phyloP scores from a whole-genome alignment of 2,888 invertebrate genomes.

The Linnaemya vulpina region DNA sequence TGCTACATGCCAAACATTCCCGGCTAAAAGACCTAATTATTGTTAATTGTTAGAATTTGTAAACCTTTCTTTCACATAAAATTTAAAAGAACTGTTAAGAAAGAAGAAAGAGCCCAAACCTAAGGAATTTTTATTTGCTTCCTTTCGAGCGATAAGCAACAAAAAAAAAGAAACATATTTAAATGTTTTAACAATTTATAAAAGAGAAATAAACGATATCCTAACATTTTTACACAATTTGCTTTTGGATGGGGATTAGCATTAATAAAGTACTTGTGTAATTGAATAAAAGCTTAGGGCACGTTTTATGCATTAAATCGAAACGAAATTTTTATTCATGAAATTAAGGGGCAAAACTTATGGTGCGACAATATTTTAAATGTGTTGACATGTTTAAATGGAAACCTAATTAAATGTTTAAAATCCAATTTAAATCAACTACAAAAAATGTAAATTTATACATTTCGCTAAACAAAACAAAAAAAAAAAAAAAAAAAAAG shows the following conservation, averaged over 20 bases:
- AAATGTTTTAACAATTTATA: conserved; percentile 19
- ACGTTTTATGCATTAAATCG: conserved; percentile 60
- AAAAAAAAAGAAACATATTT: conserved; percentile 5
- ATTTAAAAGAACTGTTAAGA: conserved; percentile 15
- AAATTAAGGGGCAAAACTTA: conserved; percentile 35
- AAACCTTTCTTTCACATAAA: background rate
- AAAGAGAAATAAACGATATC: background rate
- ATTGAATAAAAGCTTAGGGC: conserved; percentile 37
- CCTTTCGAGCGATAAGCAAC: background rate
- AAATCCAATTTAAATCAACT: conserved; percentile 25
- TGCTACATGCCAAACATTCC: conserved; percentile 65
- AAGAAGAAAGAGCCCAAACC: background rate
- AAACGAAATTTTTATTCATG: background rate
- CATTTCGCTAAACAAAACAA: too few species aligned
- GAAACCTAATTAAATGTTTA: conserved; percentile 30
- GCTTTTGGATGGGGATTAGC: background rate
- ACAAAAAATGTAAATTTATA: background rate
- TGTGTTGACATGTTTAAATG: conserved; percentile 30
- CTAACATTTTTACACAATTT: conserved; percentile 11
- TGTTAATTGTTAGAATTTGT: conserved; percentile 62
- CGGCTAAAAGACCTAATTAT: conserved; percentile 53
- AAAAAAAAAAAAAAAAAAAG: too few species aligned
- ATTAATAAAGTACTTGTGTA: conserved; percentile 7
- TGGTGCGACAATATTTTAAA: conserved; percentile 49
- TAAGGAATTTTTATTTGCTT: background rate